Percentiles rank a stretch among this genome's conserved stretches.
These are phyloP conservation scores for Vidua chalybeata DNA, from an alignment of 2,113 vertebrate species.

Conservation along the genomic window DNA sequence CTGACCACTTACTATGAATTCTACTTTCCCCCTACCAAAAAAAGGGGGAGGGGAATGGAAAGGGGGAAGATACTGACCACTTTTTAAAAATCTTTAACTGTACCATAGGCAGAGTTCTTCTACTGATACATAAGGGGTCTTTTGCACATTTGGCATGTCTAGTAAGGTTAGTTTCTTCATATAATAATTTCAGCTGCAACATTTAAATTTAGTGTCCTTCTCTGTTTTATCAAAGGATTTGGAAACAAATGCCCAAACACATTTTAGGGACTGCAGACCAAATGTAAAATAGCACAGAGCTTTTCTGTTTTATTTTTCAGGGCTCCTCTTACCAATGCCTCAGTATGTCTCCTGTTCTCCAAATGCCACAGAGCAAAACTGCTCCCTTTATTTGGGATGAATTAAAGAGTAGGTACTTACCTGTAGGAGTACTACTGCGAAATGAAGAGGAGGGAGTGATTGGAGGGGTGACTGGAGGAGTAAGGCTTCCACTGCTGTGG, in stretches of 20 bases:
- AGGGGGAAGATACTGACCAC: background rate
- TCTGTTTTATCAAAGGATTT: background rate
- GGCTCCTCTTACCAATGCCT: background rate
- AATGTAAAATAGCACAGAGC: background rate
- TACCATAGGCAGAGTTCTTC: background rate
- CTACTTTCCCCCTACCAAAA: accelerated
- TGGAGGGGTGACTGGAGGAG: constrained; percentile 95
- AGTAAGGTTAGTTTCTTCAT: background rate
- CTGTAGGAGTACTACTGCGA: constrained; percentile 96
- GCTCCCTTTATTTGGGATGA: background rate
- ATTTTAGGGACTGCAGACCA: background rate
- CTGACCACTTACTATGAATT: background rate
- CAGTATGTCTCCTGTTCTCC: background rate
- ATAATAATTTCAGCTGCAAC: background rate
- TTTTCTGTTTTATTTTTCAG: background rate
- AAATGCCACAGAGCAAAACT: background rate
- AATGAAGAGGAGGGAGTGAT: constrained; percentile 98
- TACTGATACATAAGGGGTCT: background rate
- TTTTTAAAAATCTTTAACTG: background rate
- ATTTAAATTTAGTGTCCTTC: background rate
- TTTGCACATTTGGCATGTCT: background rate
- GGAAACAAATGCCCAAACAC: background rate
- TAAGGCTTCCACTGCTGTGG: constrained; percentile 96
- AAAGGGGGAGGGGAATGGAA: accelerated
- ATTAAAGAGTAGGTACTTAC: constrained; percentile 67